Evolutionary conservation across 2,797 vertebrate genomes (phyloP).

Genomic region (Rhyacichthys aspro): DNA sequence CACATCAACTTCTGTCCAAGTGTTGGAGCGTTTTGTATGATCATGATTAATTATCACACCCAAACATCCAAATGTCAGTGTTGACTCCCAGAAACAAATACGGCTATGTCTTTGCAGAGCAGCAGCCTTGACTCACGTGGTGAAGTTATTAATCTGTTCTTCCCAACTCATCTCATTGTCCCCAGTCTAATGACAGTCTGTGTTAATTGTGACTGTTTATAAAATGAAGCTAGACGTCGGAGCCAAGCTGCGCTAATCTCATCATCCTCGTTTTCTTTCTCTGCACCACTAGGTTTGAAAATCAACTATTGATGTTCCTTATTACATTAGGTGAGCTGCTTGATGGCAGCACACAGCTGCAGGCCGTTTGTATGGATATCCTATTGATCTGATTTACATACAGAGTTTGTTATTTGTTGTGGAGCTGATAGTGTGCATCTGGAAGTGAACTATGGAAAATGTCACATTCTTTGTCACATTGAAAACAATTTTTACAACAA

Average conservation of each 20-base stretch:
- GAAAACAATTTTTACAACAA: conserved; percentile 20
- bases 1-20: conserved; percentile 45
- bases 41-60: conserved; percentile 71
- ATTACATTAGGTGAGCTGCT: conserved; percentile 78
- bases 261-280: conserved; percentile 77
- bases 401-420: conserved; percentile 78
- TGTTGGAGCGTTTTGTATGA: conserved; percentile 40
- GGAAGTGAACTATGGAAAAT: conserved; percentile 68
- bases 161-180: conserved; percentile 73
- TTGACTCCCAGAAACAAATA: conserved; percentile 66
- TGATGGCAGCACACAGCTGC: conserved; percentile 80
- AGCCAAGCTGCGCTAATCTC: conserved; percentile 79
- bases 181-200: conserved; percentile 75
- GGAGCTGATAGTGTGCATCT: conserved; percentile 71
- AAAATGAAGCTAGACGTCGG: conserved; percentile 69
- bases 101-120: conserved; percentile 54
- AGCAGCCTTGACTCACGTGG: conserved; percentile 65
- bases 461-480: conserved; percentile 62
- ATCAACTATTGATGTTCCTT: conserved; percentile 84
- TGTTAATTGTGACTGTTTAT: conserved; percentile 80
- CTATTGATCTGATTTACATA: conserved; percentile 85
- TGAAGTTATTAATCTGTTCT: conserved; percentile 77
- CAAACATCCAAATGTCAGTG: conserved; percentile 62
- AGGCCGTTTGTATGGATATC: conserved; percentile 81
- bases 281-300: conserved; percentile 80